Conservation (phyloP, 2,797 vertebrate species). For the Lacerta bilineata region DNA sequence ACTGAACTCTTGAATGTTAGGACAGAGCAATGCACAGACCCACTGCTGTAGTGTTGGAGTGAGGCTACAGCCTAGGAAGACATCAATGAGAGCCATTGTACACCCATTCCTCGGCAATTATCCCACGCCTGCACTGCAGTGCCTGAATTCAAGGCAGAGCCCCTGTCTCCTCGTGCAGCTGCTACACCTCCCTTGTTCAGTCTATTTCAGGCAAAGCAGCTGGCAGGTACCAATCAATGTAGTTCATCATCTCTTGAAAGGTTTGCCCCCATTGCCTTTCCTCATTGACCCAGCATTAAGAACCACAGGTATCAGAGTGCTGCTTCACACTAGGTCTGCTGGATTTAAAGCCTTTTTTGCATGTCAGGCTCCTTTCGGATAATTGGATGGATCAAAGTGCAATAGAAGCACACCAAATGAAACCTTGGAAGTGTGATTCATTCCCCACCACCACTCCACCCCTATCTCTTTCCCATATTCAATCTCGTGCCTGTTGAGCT, state of each 20-base stretch:
- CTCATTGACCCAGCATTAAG: background rate
- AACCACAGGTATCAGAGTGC: fast-evolving
- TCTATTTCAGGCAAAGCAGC: background rate
- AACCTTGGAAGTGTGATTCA: constrained; percentile 53
- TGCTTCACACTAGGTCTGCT: background rate
- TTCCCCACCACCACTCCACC: constrained; percentile 21
- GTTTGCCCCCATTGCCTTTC: background rate
- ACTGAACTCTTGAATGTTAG: too few relatives aligned
- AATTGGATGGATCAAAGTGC: constrained; percentile 50
- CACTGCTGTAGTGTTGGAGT: too few relatives aligned
- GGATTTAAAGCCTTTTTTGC: constrained; percentile 19
- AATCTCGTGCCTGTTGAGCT: constrained; percentile 56
- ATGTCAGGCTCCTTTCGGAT: constrained; percentile 22
- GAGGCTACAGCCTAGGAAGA: too few relatives aligned
- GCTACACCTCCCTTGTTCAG: background rate
- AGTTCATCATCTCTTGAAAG: constrained; percentile 4
- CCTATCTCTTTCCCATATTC: constrained; percentile 44
- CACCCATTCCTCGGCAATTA: background rate
- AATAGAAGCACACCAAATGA: constrained; percentile 44
- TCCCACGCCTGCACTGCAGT: background rate
- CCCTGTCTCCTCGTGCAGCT: too few relatives aligned
- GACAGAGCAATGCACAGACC: background rate
- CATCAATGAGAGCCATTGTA: background rate
- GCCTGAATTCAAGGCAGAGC: background rate
- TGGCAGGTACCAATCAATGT: background rate